Percentiles rank a stretch among this genome's conserved stretches.
Evolutionary conservation across 2,113 vertebrate genomes (phyloP).

Genomic region (Clarias batrachus): DNA sequence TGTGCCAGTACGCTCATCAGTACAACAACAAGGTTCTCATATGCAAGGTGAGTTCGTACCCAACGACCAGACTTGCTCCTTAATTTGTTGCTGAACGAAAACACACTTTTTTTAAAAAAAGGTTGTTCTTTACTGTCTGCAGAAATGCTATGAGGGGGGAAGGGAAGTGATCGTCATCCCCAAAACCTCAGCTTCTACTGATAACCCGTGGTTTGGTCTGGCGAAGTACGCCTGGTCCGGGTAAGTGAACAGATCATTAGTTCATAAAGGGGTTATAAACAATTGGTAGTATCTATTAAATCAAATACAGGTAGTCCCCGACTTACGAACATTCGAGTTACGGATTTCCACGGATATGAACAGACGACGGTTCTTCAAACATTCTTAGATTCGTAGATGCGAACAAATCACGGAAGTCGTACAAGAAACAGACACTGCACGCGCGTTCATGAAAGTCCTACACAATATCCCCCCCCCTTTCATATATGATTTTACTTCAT

Average conservation of each 20-base stretch:
- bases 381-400: no score
- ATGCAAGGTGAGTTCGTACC: constrained; percentile 71
- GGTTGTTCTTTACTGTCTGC: not conserved
- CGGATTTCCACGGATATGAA: no score
- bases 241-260: constrained; percentile 58
- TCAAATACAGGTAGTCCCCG: no score
- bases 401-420: no score
- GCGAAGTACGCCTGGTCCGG: constrained; percentile 82
- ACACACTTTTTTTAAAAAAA: no score
- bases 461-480: no score
- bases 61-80: not conserved
- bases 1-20: constrained; percentile 78
- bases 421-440: no score
- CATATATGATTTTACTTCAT: no score
- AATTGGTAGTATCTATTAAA: no score
- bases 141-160: constrained; percentile 80
- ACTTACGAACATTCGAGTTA: no score
- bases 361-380: no score
- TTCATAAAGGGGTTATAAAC: not conserved
- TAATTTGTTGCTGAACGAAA: not conserved
- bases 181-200: constrained; percentile 76
- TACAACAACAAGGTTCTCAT: constrained; percentile 82
- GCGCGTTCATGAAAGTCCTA: no score
- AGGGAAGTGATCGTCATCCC: constrained; percentile 76
- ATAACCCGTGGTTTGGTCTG: constrained; percentile 77